phyloP scores from a whole-genome alignment of 2,888 invertebrate genomes.

The Poecilobothrus nobilitatus region DNA sequence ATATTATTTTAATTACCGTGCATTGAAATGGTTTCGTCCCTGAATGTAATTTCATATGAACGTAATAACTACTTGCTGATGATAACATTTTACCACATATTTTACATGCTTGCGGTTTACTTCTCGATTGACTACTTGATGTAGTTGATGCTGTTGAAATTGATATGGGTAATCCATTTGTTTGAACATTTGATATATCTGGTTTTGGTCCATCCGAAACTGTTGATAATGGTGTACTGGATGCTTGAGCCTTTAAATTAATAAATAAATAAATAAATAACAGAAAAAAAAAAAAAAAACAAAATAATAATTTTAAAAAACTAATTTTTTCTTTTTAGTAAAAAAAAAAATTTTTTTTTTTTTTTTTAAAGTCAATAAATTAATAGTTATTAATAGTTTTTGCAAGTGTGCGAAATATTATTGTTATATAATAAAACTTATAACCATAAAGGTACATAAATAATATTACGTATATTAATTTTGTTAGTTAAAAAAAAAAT shows the following conservation, averaged over 20 bases:
- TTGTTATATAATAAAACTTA: background rate
- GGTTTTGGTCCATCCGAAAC: conserved; percentile 29
- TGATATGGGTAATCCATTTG: conserved; percentile 27
- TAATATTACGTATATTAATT: too few relatives aligned
- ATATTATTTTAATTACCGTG: conserved; percentile 38
- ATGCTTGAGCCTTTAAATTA: conserved; percentile 26
- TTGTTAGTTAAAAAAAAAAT: too few relatives aligned
- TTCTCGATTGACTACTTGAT: conserved; percentile 45
- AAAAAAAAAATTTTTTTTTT: background rate
- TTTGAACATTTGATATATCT: conserved; percentile 25
- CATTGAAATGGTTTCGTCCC: conserved; percentile 73
- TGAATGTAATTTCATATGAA: conserved; percentile 75
- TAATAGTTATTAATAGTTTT: background rate
- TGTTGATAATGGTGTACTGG: conserved; percentile 25
- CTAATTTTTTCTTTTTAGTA: background rate
- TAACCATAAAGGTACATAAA: too few relatives aligned
- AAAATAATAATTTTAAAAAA: background rate
- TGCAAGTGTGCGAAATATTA: background rate
- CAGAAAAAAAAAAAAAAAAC: conserved; percentile 13
- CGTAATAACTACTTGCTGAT: conserved; percentile 69
- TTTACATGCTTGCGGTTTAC: conserved; percentile 68
- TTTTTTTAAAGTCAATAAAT: too few relatives aligned
- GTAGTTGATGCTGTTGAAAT: conserved; percentile 24
- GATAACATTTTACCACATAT: conserved; percentile 69
- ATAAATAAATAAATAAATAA: too few relatives aligned